A percentile compares a stretch with the other conserved stretches of the same genome.
Conservation (phyloP, 37 sponge, comb jelly and placozoan species). For the Mnemiopsis leidyi region DNA sequence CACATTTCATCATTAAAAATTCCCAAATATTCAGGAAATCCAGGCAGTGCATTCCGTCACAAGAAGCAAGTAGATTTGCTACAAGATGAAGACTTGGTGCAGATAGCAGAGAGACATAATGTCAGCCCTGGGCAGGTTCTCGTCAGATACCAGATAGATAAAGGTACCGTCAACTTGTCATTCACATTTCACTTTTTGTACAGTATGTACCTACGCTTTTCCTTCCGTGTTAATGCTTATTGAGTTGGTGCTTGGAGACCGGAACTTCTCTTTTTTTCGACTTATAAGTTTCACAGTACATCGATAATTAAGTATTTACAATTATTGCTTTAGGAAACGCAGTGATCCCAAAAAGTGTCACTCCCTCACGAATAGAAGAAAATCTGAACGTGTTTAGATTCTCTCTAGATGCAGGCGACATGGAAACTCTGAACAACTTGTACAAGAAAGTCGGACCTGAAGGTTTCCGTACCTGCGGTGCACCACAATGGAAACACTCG, state of each 20-base stretch:
- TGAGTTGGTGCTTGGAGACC: too few relatives aligned
- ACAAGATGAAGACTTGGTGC: conserved; percentile 22
- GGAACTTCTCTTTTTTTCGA: too few relatives aligned
- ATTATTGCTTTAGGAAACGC: conserved; percentile 57
- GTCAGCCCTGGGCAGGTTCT: neutral
- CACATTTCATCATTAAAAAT: neutral
- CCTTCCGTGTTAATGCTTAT: too few relatives aligned
- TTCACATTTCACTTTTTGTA: too few relatives aligned
- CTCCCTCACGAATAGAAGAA: conserved; percentile 70
- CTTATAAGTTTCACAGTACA: too few relatives aligned
- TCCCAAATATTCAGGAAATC: neutral
- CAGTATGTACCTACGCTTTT: too few relatives aligned
- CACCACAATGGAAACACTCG: neutral
- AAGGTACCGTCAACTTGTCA: too few relatives aligned
- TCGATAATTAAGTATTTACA: too few relatives aligned
- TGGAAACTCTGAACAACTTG: conserved; percentile 71
- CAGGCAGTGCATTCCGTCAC: neutral
- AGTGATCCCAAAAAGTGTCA: conserved; percentile 85
- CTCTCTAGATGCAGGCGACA: conserved; percentile 74
- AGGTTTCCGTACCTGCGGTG: neutral
- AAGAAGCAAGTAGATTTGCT: neutral
- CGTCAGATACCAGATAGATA: conserved; percentile 56
- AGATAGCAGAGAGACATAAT: conserved; percentile 4
- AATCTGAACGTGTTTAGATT: conserved; percentile 74
- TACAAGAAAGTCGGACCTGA: neutral